Evolutionary conservation across 2,797 vertebrate genomes (phyloP).

Genomic region (Gobio occitaniae): DNA sequence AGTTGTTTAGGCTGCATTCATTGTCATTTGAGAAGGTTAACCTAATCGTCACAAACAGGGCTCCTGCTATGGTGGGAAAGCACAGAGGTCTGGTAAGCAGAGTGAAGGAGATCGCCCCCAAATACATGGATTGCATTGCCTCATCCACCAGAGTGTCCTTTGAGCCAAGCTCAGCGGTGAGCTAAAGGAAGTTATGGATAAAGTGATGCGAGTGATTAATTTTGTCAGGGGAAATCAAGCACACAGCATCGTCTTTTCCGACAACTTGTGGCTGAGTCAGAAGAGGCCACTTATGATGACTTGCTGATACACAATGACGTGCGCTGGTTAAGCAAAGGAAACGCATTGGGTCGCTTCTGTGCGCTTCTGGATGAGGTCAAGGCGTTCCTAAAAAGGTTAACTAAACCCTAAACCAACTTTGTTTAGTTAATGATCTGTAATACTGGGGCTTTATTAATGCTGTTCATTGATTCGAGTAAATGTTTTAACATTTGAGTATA

Average conservation of each 20-base stretch:
- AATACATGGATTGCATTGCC: too few relatives aligned
- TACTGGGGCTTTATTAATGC: too few relatives aligned
- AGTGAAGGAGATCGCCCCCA: too few relatives aligned
- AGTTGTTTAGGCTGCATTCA: background rate
- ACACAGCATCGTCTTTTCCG: background rate
- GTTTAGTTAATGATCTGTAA: too few relatives aligned
- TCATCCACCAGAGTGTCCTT: background rate
- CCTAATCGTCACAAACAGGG: background rate
- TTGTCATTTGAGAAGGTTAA: background rate
- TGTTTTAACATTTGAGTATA: too few relatives aligned
- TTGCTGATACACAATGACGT: slow-evolving; percentile 2
- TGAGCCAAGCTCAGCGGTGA: background rate
- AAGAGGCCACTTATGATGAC: background rate
- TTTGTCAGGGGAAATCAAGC: background rate
- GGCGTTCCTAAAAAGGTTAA: background rate
- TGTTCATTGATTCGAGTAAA: too few relatives aligned
- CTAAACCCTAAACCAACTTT: too few relatives aligned
- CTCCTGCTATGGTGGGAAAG: background rate
- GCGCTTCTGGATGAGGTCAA: background rate
- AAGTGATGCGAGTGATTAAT: background rate
- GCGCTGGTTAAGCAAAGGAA: background rate
- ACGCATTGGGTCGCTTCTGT: background rate
- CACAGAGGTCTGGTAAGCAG: too few relatives aligned
- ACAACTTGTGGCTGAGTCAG: background rate
- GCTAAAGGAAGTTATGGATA: background rate